Evolutionary conservation across 2,797 vertebrate species (phyloP).

Genomic region (Macropus fuliginosus): DNA sequence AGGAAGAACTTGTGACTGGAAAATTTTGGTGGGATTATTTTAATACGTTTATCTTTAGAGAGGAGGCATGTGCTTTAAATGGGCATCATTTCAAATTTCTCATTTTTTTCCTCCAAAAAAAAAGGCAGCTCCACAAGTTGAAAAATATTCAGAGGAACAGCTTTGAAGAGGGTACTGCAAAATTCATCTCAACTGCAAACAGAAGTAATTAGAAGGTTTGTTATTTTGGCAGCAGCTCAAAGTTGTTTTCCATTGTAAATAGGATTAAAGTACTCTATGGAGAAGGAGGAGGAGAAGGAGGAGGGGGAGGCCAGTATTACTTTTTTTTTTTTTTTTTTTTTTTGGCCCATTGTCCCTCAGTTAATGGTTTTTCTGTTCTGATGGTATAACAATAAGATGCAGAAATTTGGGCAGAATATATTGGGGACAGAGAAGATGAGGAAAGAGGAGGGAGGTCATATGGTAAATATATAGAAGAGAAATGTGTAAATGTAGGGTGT

Average conservation of each 20-base stretch:
- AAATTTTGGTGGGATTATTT: conserved; percentile 18
- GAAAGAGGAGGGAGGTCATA: conserved; percentile 56
- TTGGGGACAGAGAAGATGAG: conserved; percentile 59
- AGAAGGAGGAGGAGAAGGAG: not conserved
- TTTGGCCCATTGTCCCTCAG: conserved; percentile 58
- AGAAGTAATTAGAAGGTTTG: conserved; percentile 83
- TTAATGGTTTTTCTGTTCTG: conserved; percentile 68
- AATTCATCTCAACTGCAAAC: conserved; percentile 81
- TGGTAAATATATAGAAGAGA: conserved; percentile 68
- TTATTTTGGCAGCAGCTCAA: conserved; percentile 83
- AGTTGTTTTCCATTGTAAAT: conserved; percentile 79
- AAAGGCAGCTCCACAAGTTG: conserved; percentile 77
- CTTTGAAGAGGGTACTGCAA: conserved; percentile 82
- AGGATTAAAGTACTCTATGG: conserved; percentile 71
- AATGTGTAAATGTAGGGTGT: conserved; percentile 32
- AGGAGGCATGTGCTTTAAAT: conserved; percentile 62
- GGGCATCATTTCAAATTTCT: conserved; percentile 78
- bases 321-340: conserved; percentile 76
- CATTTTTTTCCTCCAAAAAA: conserved; percentile 28
- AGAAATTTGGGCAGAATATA: conserved; percentile 64
- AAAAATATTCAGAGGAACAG: conserved; percentile 81
- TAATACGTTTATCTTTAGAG: conserved; percentile 51
- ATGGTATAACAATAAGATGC: conserved; percentile 67
- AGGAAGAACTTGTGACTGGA: not conserved
- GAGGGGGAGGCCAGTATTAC: conserved; percentile 62